Conservation (phyloP, 2,888 invertebrate genomes). For the Amaurobius ferox region DNA sequence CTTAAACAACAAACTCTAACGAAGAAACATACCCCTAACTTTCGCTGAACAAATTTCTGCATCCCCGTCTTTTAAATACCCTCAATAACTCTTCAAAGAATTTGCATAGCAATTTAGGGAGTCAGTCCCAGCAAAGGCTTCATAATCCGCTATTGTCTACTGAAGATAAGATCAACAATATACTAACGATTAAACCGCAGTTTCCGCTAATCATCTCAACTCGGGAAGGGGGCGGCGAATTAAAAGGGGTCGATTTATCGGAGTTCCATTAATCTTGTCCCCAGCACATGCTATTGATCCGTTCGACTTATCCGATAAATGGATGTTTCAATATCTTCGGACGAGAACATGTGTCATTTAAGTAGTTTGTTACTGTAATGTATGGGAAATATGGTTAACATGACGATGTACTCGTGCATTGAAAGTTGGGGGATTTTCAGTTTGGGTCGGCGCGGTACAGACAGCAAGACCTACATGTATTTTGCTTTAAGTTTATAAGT, state of each 20-base stretch:
- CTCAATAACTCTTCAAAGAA: conserved; percentile 16
- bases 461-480: no score
- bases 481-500: no score
- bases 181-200: conserved; percentile 64
- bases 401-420: no score
- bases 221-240: conserved; percentile 26
- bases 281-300: conserved; percentile 61
- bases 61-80: conserved; percentile 4
- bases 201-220: conserved; percentile 59
- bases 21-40: background rate
- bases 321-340: conserved; percentile 62
- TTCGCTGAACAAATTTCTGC: conserved; percentile 1
- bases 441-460: no score
- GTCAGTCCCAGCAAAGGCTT: conserved; percentile 8
- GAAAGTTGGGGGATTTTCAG: no score
- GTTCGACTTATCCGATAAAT: conserved; percentile 63
- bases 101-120: conserved; percentile 15
- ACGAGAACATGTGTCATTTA: conserved; percentile 10
- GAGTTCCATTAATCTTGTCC: conserved; percentile 68
- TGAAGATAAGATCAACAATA: conserved; percentile 45
- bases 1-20: background rate
- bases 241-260: conserved; percentile 68
- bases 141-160: conserved; percentile 9
- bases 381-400: background rate
- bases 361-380: background rate